Evolutionary conservation across 2,888 invertebrate genomes (phyloP).

Genomic region (Caenorhabditis zanzibari): DNA sequence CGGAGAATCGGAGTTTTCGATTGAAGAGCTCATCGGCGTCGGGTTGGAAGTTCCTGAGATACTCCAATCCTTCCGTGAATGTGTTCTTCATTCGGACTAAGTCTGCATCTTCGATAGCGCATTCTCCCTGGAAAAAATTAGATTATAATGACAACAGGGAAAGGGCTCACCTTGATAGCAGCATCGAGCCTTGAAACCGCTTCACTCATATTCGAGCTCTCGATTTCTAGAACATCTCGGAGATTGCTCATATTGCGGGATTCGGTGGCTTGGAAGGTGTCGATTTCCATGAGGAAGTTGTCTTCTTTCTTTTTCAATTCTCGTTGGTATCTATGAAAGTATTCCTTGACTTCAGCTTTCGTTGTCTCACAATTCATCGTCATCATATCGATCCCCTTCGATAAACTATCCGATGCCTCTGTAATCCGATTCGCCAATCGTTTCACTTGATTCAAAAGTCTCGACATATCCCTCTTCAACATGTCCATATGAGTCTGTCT

Average conservation of each 20-base stretch:
- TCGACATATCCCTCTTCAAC: conserved; percentile 92
- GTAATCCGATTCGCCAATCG: conserved; percentile 81
- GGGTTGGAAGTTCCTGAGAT: conserved; percentile 91
- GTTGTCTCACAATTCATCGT: conserved; percentile 94
- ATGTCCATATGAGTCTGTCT: conserved; percentile 96
- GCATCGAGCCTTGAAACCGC: conserved; percentile 96
- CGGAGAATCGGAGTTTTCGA: conserved; percentile 87
- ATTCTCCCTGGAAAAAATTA: conserved; percentile 72
- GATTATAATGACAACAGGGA: too few relatives aligned
- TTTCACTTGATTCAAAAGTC: conserved; percentile 90
- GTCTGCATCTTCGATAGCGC: conserved; percentile 89
- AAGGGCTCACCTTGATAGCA: conserved; percentile 68
- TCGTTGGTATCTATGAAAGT: conserved; percentile 80
- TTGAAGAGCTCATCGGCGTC: conserved; percentile 86
- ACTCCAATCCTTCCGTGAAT: conserved; percentile 95
- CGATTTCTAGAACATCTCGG: conserved; percentile 88
- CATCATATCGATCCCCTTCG: conserved; percentile 91
- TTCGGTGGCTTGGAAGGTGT: conserved; percentile 93
- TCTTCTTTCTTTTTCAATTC: conserved; percentile 87
- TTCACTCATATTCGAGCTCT: conserved; percentile 95
- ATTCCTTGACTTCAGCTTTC: conserved; percentile 94
- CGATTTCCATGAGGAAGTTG: conserved; percentile 86
- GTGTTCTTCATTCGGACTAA: conserved; percentile 95
- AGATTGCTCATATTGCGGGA: conserved; percentile 88
- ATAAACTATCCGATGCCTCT: conserved; percentile 81